These are phyloP conservation scores for Lottia gigantea DNA, from an alignment of 2,888 invertebrate species.

Conservation along the genomic window DNA sequence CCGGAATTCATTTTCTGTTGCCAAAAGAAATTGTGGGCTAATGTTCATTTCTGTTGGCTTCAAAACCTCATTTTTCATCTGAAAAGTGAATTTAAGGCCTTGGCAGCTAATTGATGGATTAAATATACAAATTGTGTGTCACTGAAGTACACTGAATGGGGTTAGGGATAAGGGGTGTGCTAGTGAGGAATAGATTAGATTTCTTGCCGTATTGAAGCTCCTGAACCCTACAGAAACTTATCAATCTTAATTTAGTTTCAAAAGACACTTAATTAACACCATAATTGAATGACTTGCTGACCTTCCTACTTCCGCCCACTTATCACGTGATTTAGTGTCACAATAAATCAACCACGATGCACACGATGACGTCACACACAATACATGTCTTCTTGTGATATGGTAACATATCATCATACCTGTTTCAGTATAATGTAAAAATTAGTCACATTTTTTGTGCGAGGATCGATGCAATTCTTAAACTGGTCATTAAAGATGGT, in stretches of 20 bases:
- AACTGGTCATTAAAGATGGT: neutral
- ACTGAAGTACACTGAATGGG: neutral
- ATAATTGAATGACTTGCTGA: slow-evolving; percentile 6
- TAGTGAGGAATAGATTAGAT: neutral
- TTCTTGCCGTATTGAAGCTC: neutral
- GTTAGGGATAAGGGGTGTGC: neutral
- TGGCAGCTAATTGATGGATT: slow-evolving; percentile 1
- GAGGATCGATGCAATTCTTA: too few species aligned
- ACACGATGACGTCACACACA: slow-evolving; percentile 5
- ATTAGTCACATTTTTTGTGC: neutral
- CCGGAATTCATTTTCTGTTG: too few species aligned
- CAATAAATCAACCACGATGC: neutral
- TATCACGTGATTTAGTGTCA: slow-evolving; percentile 8
- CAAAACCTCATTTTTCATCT: too few species aligned
- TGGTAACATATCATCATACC: neutral
- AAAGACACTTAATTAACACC: slow-evolving; percentile 11
- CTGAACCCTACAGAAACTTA: neutral
- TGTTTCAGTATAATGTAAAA: neutral
- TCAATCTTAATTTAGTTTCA: slow-evolving; percentile 3
- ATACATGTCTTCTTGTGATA: slow-evolving; percentile 1
- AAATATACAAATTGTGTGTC: neutral
- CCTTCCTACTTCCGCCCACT: slow-evolving; percentile 1
- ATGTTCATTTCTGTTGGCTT: too few species aligned
- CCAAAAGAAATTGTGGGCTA: too few species aligned
- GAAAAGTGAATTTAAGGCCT: too few species aligned